A percentile compares a stretch with the other conserved stretches of the same genome.
These are phyloP conservation scores for Proisotoma minuta DNA, from an alignment of 2,888 invertebrate genomes.

Conservation along the genomic window DNA sequence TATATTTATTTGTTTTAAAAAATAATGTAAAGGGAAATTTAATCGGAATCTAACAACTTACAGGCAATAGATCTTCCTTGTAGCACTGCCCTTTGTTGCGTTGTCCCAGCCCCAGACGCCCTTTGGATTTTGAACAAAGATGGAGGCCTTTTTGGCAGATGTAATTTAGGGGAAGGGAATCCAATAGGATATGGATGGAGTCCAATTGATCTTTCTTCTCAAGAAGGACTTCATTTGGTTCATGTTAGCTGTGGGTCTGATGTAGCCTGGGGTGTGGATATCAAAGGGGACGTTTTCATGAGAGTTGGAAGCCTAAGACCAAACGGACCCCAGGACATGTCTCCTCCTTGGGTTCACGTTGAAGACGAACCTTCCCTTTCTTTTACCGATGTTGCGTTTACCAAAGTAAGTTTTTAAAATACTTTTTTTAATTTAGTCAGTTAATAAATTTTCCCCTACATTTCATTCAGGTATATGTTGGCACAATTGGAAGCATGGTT, in stretches of 20 bases:
- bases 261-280: constrained; percentile 55
- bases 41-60: too few relatives aligned
- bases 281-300: constrained; percentile 53
- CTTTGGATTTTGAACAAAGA: constrained; percentile 54
- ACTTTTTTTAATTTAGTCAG: constrained; percentile 5
- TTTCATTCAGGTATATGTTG: constrained; percentile 51
- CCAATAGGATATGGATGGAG: constrained; percentile 53
- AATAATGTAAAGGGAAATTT: too few relatives aligned
- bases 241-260: constrained; percentile 53
- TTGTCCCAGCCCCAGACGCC: constrained; percentile 52
- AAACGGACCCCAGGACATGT: constrained; percentile 51
- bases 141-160: constrained; percentile 53
- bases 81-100: constrained; percentile 29
- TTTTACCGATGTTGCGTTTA: constrained; percentile 49
- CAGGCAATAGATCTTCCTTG: constrained; percentile 21
- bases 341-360: constrained; percentile 55
- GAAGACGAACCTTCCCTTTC: constrained; percentile 47
- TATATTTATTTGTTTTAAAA: not conserved
- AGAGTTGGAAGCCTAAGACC: constrained; percentile 53
- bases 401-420: constrained; percentile 47
- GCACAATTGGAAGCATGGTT: constrained; percentile 51
- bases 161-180: constrained; percentile 51
- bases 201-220: constrained; percentile 51
- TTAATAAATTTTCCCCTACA: constrained; percentile 9
- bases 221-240: constrained; percentile 48